Conservation (phyloP, 2,113 vertebrate genomes). For the Aleadryas rufinucha region DNA sequence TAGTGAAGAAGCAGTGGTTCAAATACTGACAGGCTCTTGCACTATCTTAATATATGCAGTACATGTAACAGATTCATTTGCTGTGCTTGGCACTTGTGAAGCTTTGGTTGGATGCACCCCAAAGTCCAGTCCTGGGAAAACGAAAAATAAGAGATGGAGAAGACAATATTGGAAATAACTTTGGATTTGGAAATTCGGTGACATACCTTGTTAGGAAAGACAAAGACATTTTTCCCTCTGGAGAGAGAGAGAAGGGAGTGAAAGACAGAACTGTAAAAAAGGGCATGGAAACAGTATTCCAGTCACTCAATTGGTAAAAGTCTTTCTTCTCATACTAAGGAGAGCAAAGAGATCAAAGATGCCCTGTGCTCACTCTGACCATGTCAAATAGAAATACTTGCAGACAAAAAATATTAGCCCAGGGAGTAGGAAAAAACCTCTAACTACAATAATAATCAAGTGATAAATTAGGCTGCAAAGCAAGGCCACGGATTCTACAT, state of each 20-base stretch:
- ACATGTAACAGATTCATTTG: neutral
- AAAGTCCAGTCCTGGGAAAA: neutral
- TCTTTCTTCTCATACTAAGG: neutral
- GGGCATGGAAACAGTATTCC: neutral
- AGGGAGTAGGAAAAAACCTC: neutral
- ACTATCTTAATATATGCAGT: fast-evolving
- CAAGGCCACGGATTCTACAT: neutral
- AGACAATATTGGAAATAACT: neutral
- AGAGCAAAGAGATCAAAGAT: neutral
- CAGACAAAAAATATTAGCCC: neutral
- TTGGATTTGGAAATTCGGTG: neutral
- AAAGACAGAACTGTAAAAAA: neutral
- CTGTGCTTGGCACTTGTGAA: neutral
- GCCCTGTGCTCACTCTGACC: neutral
- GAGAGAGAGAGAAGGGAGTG: neutral
- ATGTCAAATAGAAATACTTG: neutral
- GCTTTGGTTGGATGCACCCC: neutral
- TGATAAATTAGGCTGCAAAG: neutral
- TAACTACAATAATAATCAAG: neutral
- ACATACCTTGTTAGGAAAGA: neutral
- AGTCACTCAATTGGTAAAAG: neutral
- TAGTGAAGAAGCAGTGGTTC: neutral
- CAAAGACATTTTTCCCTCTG: neutral
- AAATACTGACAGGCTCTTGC: neutral
- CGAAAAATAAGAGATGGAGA: neutral